A percentile compares a stretch with the other conserved stretches of the same genome.
Evolutionary conservation across 1,140 invertebrate genomes (phyloP).

Genomic region (Cardiocondyla obscurior): DNA sequence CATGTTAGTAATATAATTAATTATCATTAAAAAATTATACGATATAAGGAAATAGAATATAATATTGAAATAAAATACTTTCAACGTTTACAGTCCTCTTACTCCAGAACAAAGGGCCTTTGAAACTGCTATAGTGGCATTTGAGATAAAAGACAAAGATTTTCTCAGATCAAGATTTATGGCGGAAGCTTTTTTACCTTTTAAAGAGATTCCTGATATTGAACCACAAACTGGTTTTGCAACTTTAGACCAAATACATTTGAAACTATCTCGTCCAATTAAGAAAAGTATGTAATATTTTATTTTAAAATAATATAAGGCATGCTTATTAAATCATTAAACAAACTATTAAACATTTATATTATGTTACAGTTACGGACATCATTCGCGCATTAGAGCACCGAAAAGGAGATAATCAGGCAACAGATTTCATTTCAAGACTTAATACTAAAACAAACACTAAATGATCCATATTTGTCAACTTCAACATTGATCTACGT

Average conservation of each 20-base stretch:
- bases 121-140: slow-evolving; percentile 91
- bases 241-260: slow-evolving; percentile 89
- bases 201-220: slow-evolving; percentile 88
- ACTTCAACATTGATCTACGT: slow-evolving; percentile 19
- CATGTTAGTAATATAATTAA: slow-evolving; percentile 88
- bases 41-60: not conserved
- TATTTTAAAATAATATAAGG: slow-evolving; percentile 19
- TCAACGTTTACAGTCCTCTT: slow-evolving; percentile 86
- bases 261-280: slow-evolving; percentile 92
- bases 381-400: slow-evolving; percentile 91
- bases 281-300: slow-evolving; percentile 86
- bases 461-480: slow-evolving; percentile 35
- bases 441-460: slow-evolving; percentile 87
- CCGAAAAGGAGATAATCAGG: slow-evolving; percentile 94
- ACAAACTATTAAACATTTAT: not conserved
- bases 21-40: not conserved
- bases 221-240: slow-evolving; percentile 84
- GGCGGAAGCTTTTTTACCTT: slow-evolving; percentile 94
- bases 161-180: slow-evolving; percentile 96
- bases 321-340: no score
- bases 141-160: slow-evolving; percentile 98
- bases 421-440: slow-evolving; percentile 95
- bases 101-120: slow-evolving; percentile 88
- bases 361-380: slow-evolving; percentile 88
- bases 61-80: slow-evolving; percentile 11